Conservation (phyloP, 2,113 vertebrate species). For the Chamaetylas fuelleborni region DNA sequence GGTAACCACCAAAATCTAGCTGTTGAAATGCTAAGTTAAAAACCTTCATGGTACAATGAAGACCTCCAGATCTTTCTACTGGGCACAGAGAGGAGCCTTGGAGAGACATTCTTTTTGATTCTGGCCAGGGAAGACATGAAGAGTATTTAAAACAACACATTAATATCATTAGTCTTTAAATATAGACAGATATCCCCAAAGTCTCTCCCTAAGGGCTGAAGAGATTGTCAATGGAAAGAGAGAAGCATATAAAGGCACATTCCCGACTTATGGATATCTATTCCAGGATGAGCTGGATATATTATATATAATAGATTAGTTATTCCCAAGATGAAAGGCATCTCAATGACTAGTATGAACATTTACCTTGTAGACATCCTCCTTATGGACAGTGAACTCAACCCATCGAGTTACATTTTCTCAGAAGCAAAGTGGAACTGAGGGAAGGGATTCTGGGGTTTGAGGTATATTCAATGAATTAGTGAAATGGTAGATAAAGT, state of each 20-base stretch:
- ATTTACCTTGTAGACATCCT: background rate
- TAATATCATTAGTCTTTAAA: background rate
- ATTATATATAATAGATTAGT: background rate
- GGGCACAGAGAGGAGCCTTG: background rate
- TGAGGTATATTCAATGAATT: background rate
- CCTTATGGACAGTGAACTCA: background rate
- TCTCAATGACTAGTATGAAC: background rate
- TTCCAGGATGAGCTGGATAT: background rate
- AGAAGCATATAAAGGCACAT: background rate
- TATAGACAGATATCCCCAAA: background rate
- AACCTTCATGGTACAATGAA: background rate
- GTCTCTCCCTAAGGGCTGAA: background rate
- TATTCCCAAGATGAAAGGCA: background rate
- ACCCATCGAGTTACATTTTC: background rate
- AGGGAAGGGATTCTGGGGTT: background rate
- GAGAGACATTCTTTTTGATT: background rate
- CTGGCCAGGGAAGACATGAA: background rate
- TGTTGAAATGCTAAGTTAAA: background rate
- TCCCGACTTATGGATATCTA: background rate
- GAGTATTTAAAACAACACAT: background rate
- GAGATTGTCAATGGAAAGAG: background rate
- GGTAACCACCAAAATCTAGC: background rate
- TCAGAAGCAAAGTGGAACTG: background rate
- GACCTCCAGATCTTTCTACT: background rate
- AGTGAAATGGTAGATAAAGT: background rate